Evolutionary conservation across 2,797 vertebrate genomes (phyloP), one percentile per base, ranked within the genome.

Genomic region (Valencia hispanica): DNA sequence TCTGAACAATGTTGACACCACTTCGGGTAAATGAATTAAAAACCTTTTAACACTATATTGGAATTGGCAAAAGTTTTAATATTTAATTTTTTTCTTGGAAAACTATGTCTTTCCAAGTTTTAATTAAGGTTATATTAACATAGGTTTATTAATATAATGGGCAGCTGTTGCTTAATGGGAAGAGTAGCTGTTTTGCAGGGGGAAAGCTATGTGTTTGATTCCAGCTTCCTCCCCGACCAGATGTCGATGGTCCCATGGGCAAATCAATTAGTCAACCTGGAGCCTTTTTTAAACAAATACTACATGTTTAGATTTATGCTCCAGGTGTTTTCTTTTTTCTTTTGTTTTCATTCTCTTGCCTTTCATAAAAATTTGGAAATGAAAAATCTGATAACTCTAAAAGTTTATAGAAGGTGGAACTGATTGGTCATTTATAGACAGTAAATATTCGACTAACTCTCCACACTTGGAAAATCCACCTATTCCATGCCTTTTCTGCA

Each of bases 11-110:
- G 39, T 63, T 72, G 34, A 69, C 30, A 71, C 17, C 73, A 14
- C 9, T 73, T 69, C 20, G 39, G 6, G 15, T 73, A 32, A 57
- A 70, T 30, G 36, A 48, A 75, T 1, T 12, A 11, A 78, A 7
- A n/a, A 80, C 39, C 8, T 73, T 79, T 71, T 77, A 63, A 74
- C 43, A 47, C 14, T 36, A 30, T 41, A 48, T 48, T 73, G 48
- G 27, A 53, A 70, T 77, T 72, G 48, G 72, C 79, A 48, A 30
- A 1, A 39, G 41, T 70, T 45, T 43, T 39, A 78, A 45, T 59
- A 43, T 74, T 84, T 68, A 69, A 74, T 76, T 14, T 18, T 32
- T 72, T 74, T 79, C 68, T 75, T 59, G 6, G 61, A 59, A n/a
- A 68, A 14, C 77, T 61, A 32, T 4, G 45, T 41, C 30, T 51